Percentiles rank a stretch among this genome's conserved stretches.
Conservation (phyloP, 1,140 invertebrate genomes). For the Cydia strobilella region DNA sequence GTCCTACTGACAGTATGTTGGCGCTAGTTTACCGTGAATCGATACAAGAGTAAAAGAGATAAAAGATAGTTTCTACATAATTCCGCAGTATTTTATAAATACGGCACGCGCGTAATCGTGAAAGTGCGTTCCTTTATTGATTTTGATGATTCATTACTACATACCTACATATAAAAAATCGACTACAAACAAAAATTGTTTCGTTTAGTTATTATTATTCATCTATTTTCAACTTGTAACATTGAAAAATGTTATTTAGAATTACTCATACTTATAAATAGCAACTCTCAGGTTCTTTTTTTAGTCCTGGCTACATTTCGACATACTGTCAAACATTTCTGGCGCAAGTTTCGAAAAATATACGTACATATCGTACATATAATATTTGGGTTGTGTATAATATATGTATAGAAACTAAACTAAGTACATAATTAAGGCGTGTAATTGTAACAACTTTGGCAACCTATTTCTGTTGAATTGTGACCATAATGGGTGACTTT, state of each 20-base stretch:
- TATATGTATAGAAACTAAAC: too few species aligned
- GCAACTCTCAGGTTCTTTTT: not conserved
- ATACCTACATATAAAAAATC: too few species aligned
- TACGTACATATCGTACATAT: too few species aligned
- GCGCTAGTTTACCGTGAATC: not conserved
- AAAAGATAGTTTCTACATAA: slow-evolving; percentile 12
- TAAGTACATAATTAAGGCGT: too few species aligned
- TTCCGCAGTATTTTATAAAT: slow-evolving; percentile 8
- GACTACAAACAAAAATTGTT: too few species aligned
- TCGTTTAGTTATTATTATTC: too few species aligned
- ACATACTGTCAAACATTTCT: not conserved
- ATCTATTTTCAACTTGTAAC: too few species aligned
- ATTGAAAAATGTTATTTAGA: too few species aligned
- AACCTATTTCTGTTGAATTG: too few species aligned
- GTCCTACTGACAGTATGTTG: not conserved
- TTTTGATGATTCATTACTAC: slow-evolving; percentile 23
- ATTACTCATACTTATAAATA: not conserved
- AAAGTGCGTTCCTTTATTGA: slow-evolving; percentile 22
- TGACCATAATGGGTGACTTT: too few species aligned
- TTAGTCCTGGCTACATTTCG: not conserved
- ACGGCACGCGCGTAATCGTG: not conserved
- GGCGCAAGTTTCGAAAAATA: not conserved
- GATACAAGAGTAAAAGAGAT: not conserved
- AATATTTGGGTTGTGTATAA: too few species aligned
- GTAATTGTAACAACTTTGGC: too few species aligned